Evolutionary conservation across 2,888 invertebrate species (phyloP), one percentile per base, ranked within the genome.

Genomic region (Nasonia oneida): DNA sequence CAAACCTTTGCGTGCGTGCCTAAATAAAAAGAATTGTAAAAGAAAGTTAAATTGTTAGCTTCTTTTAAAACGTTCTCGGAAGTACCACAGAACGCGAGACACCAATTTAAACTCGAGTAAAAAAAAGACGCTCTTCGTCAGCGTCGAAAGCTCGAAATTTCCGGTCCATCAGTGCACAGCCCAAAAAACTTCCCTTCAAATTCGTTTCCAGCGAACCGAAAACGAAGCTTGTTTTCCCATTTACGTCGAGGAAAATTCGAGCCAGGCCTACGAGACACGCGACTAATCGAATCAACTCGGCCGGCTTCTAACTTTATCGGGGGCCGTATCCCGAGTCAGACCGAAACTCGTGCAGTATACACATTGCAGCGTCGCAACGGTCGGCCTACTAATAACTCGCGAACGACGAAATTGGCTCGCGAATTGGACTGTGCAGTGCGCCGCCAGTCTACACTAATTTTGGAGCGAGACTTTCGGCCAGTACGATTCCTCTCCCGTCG

Each of bases 261-360:
- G 57, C 57, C 57, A 61, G 57, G 57, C 67, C 67, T 39, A 86
- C 85, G 67, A 67, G 67, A 29, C 39, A 15, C 5, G 33, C 67
- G 67, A 85, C 88, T 88, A 89, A 90, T 90, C 87, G 88, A 89
- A 87, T 90, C 89, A 90, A 90, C 87, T 86, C 87, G 86, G 86
- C 85, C 83, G 50, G 87, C 67, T 33, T 33, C 23, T 67, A 67
- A 67, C 67, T 67, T 67, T 67, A 61, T 61, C 57, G 57, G n/a
- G 57, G 57, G 57, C 57, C 57, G 57, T 61, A 23, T 23, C n/a
- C 50, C 75, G 33, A 14, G 42, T 57, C 50, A 75, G 39, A 61
- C 61, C 33, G 33, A 78, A 61, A 29, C 47, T 33, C 67, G 57
- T 61, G 57, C 57, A 23, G 57, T 61, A 29, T 29, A n/a, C 57